phyloP scores from a whole-genome alignment of 2,113 vertebrate genomes.

The Spheniscus mendiculus region DNA sequence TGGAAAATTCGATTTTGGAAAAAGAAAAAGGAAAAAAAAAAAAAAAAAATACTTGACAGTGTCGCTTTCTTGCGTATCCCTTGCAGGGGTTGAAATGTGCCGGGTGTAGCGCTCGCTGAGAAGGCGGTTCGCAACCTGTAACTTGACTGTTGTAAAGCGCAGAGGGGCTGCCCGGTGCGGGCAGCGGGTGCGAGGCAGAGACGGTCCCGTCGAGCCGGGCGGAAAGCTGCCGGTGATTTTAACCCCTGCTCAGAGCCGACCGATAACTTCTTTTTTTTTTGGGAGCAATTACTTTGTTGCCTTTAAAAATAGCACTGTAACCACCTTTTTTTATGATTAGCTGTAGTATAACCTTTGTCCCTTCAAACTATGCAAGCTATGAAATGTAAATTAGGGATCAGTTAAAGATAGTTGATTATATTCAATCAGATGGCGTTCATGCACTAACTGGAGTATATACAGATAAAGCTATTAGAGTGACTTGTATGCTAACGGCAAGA shows the following conservation, averaged over 20 bases:
- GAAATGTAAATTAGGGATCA: conserved; percentile 79
- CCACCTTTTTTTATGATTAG: conserved; percentile 78
- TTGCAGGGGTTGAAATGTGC: conserved; percentile 55
- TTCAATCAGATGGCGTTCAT: conserved; percentile 74
- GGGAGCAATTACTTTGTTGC: conserved; percentile 77
- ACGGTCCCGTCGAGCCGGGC: not conserved
- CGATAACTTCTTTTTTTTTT: conserved; percentile 20
- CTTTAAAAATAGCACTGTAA: conserved; percentile 81
- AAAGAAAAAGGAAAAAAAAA: not conserved
- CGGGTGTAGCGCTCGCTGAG: not conserved
- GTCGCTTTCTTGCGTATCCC: conserved; percentile 62
- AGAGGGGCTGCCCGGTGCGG: not conserved
- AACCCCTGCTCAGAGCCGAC: conserved; percentile 68
- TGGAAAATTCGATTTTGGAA: conserved; percentile 16
- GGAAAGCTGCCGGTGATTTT: conserved; percentile 64
- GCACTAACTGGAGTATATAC: conserved; percentile 77
- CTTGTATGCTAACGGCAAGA: conserved; percentile 75
- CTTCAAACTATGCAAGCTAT: conserved; percentile 83
- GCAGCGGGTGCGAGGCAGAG: conserved; percentile 9
- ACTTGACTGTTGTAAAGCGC: not conserved
- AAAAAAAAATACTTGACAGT: conserved; percentile 63
- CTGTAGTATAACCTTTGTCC: conserved; percentile 79
- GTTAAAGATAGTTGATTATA: conserved; percentile 75
- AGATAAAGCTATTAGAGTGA: conserved; percentile 77
- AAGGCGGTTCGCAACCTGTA: not conserved